These are phyloP conservation scores for Charaxes varanes DNA, from an alignment of 1,140 invertebrate genomes.

Conservation along the genomic window DNA sequence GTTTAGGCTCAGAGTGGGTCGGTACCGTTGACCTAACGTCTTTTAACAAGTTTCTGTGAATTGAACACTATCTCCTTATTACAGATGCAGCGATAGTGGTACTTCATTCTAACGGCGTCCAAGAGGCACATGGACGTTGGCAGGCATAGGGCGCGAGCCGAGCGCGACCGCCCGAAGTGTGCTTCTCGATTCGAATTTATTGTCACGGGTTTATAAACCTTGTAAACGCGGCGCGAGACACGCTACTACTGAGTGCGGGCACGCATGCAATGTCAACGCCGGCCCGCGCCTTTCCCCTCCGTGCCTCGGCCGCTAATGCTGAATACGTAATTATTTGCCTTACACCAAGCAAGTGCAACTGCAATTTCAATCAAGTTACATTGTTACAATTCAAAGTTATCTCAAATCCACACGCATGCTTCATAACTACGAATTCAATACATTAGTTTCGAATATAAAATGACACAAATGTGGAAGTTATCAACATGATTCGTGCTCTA, in stretches of 20 bases:
- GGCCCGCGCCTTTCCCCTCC: constrained; percentile 39
- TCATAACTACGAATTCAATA: neutral
- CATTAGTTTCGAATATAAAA: neutral
- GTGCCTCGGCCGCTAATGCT: constrained; percentile 15
- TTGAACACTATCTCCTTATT: constrained; percentile 92
- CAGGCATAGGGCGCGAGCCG: constrained; percentile 62
- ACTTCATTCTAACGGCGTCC: constrained; percentile 76
- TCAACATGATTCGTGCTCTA: too few relatives aligned
- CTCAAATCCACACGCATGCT: neutral
- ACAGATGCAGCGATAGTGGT: constrained; percentile 90
- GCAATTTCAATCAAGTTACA: constrained; percentile 5
- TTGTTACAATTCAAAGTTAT: neutral
- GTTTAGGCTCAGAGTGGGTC: constrained; percentile 30
- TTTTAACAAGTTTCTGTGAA: constrained; percentile 91
- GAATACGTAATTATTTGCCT: constrained; percentile 23
- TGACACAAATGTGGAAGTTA: too few relatives aligned
- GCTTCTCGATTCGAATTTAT: constrained; percentile 63
- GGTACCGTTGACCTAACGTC: constrained; percentile 75
- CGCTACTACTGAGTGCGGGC: constrained; percentile 49
- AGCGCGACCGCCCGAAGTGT: constrained; percentile 61
- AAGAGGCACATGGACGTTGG: constrained; percentile 59
- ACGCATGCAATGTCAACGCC: constrained; percentile 30
- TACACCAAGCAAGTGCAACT: constrained; percentile 5
- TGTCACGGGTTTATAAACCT: constrained; percentile 55
- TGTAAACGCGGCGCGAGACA: constrained; percentile 53